Evolutionary conservation across 2,113 vertebrate genomes (phyloP).

Genomic region (Anthoscopus minutus): DNA sequence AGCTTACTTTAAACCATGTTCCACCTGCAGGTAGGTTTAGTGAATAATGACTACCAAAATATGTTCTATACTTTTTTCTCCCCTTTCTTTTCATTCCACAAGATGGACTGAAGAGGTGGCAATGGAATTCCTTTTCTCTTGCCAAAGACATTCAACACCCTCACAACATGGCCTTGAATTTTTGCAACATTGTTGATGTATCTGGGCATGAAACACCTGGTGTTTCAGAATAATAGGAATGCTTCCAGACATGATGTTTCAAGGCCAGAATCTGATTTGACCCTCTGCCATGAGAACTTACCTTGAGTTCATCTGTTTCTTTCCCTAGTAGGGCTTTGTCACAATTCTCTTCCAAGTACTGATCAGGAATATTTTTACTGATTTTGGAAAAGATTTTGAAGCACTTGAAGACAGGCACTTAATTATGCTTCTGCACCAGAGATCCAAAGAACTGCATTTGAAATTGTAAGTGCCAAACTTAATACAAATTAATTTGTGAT

Average conservation of each 20-base stretch:
- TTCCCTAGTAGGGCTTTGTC: not conserved
- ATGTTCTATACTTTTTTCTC: fast-evolving
- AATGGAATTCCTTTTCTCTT: not conserved
- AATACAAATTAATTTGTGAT: not conserved
- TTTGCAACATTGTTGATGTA: not conserved
- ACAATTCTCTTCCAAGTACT: not conserved
- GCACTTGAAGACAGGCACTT: not conserved
- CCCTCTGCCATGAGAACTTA: not conserved
- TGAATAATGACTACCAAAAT: not conserved
- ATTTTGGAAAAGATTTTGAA: not conserved
- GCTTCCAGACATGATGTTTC: not conserved
- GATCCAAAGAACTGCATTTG: not conserved
- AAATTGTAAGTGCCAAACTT: not conserved
- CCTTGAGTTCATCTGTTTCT: not conserved
- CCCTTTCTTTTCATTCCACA: not conserved
- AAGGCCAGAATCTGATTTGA: not conserved
- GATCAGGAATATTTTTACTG: not conserved
- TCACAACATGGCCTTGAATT: not conserved
- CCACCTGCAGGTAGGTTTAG: not conserved
- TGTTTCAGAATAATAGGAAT: not conserved
- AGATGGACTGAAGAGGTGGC: not conserved
- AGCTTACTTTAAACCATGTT: not conserved
- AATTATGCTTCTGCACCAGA: not conserved
- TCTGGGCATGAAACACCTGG: not conserved
- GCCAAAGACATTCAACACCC: not conserved